Evolutionary conservation across 2,113 vertebrate species (phyloP).

Genomic region (Hydrolagus affinis): DNA sequence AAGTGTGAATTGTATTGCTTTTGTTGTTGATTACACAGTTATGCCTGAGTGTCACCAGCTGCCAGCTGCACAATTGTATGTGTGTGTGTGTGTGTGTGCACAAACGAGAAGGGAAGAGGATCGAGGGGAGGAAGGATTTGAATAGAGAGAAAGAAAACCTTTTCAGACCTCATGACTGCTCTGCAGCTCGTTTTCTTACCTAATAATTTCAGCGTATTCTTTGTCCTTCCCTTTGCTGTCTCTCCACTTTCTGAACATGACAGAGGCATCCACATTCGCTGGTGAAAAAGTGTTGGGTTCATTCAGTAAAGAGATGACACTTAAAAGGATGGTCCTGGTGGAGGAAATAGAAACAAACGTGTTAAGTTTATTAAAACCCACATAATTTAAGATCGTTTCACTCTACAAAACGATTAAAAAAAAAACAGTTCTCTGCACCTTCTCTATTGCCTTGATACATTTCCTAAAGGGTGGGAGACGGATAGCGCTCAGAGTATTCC

Average conservation of each 20-base stretch:
- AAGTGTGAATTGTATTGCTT: too few relatives aligned
- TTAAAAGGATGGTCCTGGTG: constrained; percentile 86
- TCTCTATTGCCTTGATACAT: too few relatives aligned
- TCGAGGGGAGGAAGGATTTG: neutral
- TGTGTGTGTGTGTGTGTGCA: too few relatives aligned
- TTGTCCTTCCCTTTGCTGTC: constrained; percentile 99
- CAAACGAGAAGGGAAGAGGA: neutral
- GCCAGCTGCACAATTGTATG: too few relatives aligned
- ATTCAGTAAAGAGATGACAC: constrained; percentile 95
- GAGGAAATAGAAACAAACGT: constrained; percentile 37
- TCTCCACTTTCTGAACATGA: constrained; percentile 98
- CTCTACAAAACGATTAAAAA: neutral
- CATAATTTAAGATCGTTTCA: neutral
- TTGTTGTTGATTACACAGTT: too few relatives aligned
- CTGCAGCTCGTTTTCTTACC: constrained; percentile 51
- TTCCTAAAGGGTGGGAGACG: too few relatives aligned
- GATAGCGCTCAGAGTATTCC: too few relatives aligned
- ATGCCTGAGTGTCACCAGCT: too few relatives aligned
- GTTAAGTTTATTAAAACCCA: too few relatives aligned
- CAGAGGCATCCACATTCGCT: constrained; percentile 90
- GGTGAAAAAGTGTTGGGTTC: constrained; percentile 98
- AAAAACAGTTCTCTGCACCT: too few relatives aligned
- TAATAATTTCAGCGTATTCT: constrained; percentile 93
- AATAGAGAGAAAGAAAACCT: neutral
- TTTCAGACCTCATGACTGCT: neutral